Base-by-base conservation (phyloP, 2,888 invertebrate genomes). In the Drosophila kokeensis region DNA sequence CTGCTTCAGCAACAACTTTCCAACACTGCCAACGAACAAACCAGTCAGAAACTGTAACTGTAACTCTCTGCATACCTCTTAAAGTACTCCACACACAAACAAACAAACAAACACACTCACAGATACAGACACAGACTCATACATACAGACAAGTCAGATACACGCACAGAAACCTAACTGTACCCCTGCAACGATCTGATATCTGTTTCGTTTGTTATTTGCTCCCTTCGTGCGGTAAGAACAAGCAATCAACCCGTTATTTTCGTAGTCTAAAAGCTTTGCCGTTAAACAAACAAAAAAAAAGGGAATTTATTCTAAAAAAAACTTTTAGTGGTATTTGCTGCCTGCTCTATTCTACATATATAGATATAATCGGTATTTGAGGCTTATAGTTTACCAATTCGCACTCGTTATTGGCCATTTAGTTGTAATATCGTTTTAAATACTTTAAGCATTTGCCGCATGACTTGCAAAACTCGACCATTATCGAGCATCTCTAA, bases 331-430 rank as follows among this genome's bases (percentile, higher is more conserved):
- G 63, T 83, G 75, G 73, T 74, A 77, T 72, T 71, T 69, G 70
- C 67, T 77, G 80, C 69, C 82, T 86, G 79, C 75, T 71, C 71
- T 66, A 52, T 45, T 62, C 52, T 64, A 59, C 36, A 55, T 27
- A 69, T n/a, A 36, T 71, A 81, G 48, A 62, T 55, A 69, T 58
- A 70, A 79, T 52, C 60, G 78, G 78, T 78, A 59, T 58, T 71
- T 73, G 66, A 69, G 57, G 60, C 71, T 57, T 50, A 57, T 57
- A 61, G 58, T 58, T 63, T 54, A 79, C 73, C 81, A 83, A 81
- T 81, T 66, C 74, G 71, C 83, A 87, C 83, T 76, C 73, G 81
- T 74, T 73, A 80, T 73, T 88, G 86, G 86, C 88, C 84, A 89
- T 88, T 82, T 86, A 83, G 71, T 58, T 68, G 30, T 78, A 76